Conservation (phyloP, 92 coral and sea anemone species). For the Hydrozoanthus gracilis region DNA sequence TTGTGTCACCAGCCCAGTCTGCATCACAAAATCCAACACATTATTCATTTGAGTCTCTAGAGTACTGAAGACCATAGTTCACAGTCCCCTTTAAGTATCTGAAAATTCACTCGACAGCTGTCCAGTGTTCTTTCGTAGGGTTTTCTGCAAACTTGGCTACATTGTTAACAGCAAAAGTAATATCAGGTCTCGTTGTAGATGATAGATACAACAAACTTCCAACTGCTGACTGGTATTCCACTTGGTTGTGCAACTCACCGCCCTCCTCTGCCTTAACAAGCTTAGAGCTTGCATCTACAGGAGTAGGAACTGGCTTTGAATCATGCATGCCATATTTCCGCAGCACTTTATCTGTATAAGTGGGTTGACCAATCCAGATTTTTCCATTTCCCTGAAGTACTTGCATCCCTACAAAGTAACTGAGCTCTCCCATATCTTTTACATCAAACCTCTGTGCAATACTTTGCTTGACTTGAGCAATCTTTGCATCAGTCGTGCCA, state of each 20-base stretch:
- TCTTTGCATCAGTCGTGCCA: conserved; percentile 55
- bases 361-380: conserved; percentile 66
- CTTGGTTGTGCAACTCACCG: conserved; percentile 47
- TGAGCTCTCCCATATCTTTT: conserved; percentile 65
- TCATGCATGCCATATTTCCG: conserved; percentile 62
- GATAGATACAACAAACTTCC: conserved; percentile 66
- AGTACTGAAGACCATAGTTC: conserved; percentile 57
- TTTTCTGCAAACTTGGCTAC: conserved; percentile 56
- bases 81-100: conserved; percentile 67
- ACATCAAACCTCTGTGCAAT: conserved; percentile 64
- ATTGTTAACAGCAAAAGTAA: conserved; percentile 64
- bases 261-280: conserved; percentile 56
- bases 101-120: conserved; percentile 61
- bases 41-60: conserved; percentile 13
- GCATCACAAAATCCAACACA: conserved; percentile 74
- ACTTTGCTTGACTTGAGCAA: conserved; percentile 63
- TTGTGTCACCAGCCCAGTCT: conserved; percentile 28
- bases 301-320: conserved; percentile 66
- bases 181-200: conserved; percentile 69
- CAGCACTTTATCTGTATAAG: conserved; percentile 52
- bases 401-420: conserved; percentile 61
- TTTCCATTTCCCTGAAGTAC: conserved; percentile 61
- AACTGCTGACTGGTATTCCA: conserved; percentile 66
- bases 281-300: conserved; percentile 64
- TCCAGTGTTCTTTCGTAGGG: conserved; percentile 67